These are phyloP conservation scores for Diadophis punctatus DNA, from an alignment of 2,113 vertebrate genomes.

Conservation along the genomic window DNA sequence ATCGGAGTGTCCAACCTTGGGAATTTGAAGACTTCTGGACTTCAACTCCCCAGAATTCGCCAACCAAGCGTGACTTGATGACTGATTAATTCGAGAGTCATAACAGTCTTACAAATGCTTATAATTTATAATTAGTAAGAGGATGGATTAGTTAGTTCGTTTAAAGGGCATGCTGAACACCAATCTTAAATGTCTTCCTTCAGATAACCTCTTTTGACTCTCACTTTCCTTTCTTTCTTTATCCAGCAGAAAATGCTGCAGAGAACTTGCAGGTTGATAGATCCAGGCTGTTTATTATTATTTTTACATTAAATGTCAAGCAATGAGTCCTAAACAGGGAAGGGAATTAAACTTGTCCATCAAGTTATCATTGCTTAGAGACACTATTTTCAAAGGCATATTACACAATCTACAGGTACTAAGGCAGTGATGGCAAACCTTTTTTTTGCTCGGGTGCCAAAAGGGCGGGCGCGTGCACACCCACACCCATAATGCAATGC, in stretches of 20 bases:
- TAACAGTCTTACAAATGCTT: not conserved
- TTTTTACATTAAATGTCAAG: not conserved
- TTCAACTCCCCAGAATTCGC: not conserved
- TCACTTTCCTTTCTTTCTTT: too few relatives aligned
- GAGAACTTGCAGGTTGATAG: not conserved
- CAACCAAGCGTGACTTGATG: not conserved
- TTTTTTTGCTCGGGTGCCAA: too few relatives aligned
- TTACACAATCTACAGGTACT: not conserved
- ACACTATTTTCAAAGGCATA: not conserved
- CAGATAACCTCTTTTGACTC: not conserved
- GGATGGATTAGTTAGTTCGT: not conserved
- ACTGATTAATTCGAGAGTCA: not conserved
- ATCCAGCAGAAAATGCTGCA: not conserved
- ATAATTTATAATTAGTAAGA: not conserved
- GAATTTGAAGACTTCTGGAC: not conserved
- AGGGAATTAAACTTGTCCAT: not conserved
- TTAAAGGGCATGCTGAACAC: not conserved
- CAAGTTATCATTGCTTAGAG: not conserved
- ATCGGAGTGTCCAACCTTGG: rapidly evolving
- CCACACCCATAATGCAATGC: too few relatives aligned
- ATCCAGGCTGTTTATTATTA: not conserved
- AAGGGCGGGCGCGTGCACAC: too few relatives aligned
- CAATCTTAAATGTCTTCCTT: not conserved
- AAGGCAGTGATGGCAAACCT: too few relatives aligned
- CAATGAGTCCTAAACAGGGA: not conserved